These are phyloP conservation scores for Oncorhynchus kisutch DNA, from an alignment of 2,113 vertebrate species.

Conservation along the genomic window DNA sequence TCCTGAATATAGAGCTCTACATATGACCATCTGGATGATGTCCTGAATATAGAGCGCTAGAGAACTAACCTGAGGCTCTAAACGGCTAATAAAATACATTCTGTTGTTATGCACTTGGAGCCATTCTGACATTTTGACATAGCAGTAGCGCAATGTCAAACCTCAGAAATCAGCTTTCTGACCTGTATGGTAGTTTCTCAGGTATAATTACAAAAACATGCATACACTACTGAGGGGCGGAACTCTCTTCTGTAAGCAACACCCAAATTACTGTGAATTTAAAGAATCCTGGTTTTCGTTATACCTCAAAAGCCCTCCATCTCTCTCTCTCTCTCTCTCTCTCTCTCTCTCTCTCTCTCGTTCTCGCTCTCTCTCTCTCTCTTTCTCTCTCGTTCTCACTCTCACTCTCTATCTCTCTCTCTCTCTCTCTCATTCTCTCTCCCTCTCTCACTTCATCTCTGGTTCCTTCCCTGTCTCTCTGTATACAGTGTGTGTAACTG, in stretches of 20 bases:
- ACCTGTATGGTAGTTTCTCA: not conserved
- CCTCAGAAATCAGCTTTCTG: slow-evolving; percentile 6
- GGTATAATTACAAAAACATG: slow-evolving; percentile 16
- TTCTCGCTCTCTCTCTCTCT: slow-evolving; percentile 11
- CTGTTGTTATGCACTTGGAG: not conserved
- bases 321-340: slow-evolving; percentile 8
- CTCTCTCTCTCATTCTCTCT: not conserved
- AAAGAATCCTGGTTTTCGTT: slow-evolving; percentile 25
- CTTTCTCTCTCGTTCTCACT: not conserved
- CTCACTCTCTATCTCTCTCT: slow-evolving; percentile 17
- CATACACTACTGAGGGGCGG: not conserved
- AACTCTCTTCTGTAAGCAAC: slow-evolving; percentile 11
- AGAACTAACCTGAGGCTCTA: too few relatives aligned
- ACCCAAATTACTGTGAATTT: slow-evolving; percentile 19
- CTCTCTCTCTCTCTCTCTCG: slow-evolving; percentile 15
- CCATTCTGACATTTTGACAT: slow-evolving; percentile 1
- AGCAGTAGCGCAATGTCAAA: slow-evolving; percentile 5
- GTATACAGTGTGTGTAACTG: slow-evolving; percentile 49
- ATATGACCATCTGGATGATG: too few relatives aligned
- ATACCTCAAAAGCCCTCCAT: slow-evolving; percentile 21
- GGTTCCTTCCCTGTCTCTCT: slow-evolving; percentile 41
- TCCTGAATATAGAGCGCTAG: too few relatives aligned
- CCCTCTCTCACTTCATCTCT: slow-evolving; percentile 24
- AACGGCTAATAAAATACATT: not conserved
- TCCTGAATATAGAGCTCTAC: too few relatives aligned